Percentiles rank a stretch among this genome's conserved stretches.
phyloP scores from a whole-genome alignment of 2,797 vertebrate genomes.

The Urocyon cinereoargenteus region DNA sequence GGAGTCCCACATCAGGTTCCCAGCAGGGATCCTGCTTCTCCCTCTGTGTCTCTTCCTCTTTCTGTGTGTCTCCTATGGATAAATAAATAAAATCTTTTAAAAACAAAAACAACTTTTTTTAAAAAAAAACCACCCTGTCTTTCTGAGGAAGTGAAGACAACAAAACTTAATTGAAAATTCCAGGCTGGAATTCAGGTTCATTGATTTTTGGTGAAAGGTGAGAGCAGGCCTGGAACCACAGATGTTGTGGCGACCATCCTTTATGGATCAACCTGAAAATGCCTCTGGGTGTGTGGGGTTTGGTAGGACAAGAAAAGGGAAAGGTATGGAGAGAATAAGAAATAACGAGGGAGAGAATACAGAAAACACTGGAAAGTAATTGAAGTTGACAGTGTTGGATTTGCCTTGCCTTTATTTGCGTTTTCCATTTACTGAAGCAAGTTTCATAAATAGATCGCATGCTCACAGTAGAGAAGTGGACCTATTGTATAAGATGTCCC shows the following conservation, averaged over 20 bases:
- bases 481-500: conserved; percentile 37
- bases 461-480: not conserved
- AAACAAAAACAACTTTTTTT: too few species aligned
- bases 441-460: conserved; percentile 47
- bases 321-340: not conserved
- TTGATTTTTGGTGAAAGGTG: not conserved
- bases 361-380: not conserved
- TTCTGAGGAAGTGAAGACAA: not conserved
- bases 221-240: not conserved
- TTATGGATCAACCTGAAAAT: not conserved
- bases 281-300: not conserved
- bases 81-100: too few species aligned
- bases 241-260: not conserved
- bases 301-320: not conserved
- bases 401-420: not conserved
- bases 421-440: conserved; percentile 21
- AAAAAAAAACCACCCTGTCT: not conserved
- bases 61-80: too few species aligned
- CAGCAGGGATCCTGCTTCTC: too few species aligned
- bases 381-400: not conserved
- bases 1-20: too few species aligned
- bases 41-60: too few species aligned
- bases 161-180: not conserved
- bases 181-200: not conserved
- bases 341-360: not conserved